Conservation (phyloP, 2,113 vertebrate species). For the Hiodon tergisus region DNA sequence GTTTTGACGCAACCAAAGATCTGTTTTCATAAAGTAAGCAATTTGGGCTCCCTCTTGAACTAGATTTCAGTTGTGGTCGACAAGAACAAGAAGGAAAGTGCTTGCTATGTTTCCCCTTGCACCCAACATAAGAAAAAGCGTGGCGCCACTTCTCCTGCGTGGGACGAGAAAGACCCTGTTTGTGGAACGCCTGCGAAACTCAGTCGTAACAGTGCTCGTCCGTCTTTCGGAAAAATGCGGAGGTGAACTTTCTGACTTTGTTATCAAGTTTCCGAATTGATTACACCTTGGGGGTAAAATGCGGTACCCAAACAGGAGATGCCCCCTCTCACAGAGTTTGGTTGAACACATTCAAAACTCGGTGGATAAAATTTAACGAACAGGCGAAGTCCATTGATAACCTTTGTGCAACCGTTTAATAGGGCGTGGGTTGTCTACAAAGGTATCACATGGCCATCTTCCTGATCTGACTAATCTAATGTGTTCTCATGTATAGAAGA, state of each 20-base stretch:
- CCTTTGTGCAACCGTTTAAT: background rate
- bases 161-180: background rate
- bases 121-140: background rate
- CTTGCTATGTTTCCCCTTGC: background rate
- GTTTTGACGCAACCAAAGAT: background rate
- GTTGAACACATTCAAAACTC: background rate
- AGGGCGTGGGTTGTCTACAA: background rate
- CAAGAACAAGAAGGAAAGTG: constrained; percentile 6
- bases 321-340: background rate
- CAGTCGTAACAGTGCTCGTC: background rate
- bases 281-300: background rate
- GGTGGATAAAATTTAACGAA: background rate
- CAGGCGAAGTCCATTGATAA: background rate
- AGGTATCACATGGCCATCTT: background rate
- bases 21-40: background rate
- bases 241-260: background rate
- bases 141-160: background rate
- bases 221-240: background rate
- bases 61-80: constrained; percentile 4
- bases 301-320: background rate
- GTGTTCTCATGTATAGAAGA: constrained; percentile 1
- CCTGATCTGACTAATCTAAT: background rate
- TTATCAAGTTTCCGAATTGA: background rate
- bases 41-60: background rate
- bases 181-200: background rate